phyloP scores from a whole-genome alignment of 2,113 vertebrate species.

The Mixornis gularis region DNA sequence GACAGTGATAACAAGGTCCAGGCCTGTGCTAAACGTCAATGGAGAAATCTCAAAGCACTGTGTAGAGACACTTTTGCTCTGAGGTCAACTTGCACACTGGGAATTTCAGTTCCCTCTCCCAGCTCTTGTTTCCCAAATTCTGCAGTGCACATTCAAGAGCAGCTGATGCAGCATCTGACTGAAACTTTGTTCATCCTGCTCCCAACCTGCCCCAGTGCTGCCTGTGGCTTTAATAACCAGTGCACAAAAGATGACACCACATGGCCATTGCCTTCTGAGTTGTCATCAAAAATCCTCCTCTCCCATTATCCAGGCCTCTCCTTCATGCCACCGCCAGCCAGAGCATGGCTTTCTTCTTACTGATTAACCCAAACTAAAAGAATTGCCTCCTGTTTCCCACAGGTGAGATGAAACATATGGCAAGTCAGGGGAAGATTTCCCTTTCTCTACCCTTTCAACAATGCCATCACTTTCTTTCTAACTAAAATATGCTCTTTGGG shows the following conservation, averaged over 20 bases:
- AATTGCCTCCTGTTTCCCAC: not conserved
- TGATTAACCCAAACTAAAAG: not conserved
- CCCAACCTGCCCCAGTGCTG: too few relatives aligned
- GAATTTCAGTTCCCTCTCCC: not conserved
- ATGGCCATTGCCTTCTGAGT: not conserved
- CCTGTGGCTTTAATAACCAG: not conserved
- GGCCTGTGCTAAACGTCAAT: not conserved
- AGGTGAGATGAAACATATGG: rapidly evolving
- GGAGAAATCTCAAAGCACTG: not conserved
- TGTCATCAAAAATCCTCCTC: not conserved
- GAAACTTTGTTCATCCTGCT: not conserved
- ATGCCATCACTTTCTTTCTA: not conserved
- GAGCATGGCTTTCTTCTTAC: not conserved
- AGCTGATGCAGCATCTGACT: rapidly evolving
- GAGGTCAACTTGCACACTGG: not conserved
- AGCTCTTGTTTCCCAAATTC: not conserved
- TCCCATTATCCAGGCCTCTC: not conserved
- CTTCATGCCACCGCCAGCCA: not conserved
- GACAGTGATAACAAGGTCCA: not conserved
- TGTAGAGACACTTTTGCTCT: not conserved
- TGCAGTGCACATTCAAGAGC: rapidly evolving
- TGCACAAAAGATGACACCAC: rapidly evolving
- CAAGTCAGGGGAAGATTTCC: not conserved
- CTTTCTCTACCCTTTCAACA: not conserved
- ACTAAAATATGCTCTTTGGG: not conserved